Evolutionary conservation across 2,797 vertebrate genomes (phyloP).

Genomic region (Diglossa cyanea): DNA sequence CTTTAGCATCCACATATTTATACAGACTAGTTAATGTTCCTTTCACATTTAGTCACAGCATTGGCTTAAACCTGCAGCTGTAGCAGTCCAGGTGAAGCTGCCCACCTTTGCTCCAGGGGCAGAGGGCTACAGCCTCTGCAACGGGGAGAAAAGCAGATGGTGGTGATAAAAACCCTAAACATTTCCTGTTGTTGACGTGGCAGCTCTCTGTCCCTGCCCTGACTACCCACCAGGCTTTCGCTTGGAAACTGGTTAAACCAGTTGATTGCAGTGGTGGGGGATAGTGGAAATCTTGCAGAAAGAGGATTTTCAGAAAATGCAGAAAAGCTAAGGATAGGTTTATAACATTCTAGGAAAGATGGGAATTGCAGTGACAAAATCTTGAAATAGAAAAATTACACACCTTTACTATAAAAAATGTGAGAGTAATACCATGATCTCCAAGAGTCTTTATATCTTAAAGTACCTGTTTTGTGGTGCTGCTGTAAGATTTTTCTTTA

Average conservation of each 20-base stretch:
- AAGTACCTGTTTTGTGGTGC: not conserved
- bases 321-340: not conserved
- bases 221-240: not conserved
- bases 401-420: not conserved
- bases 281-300: not conserved
- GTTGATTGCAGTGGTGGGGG: not conserved
- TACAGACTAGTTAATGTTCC: not conserved
- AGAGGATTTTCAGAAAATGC: not conserved
- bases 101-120: rapidly evolving
- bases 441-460: not conserved
- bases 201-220: not conserved
- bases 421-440: not conserved
- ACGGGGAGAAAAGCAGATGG: not conserved
- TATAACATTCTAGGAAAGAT: not conserved
- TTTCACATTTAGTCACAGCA: rapidly evolving
- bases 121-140: not conserved
- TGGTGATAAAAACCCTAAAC: not conserved
- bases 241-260: not conserved
- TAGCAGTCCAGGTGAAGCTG: not conserved
- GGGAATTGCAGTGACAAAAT: not conserved
- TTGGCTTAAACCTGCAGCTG: not conserved
- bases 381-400: not conserved
- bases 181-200: not conserved
- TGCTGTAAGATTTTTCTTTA: not conserved
- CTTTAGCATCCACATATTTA: not conserved